Base-by-base conservation (phyloP, 1,140 invertebrate species). In the Eriocheir sinensis region DNA sequence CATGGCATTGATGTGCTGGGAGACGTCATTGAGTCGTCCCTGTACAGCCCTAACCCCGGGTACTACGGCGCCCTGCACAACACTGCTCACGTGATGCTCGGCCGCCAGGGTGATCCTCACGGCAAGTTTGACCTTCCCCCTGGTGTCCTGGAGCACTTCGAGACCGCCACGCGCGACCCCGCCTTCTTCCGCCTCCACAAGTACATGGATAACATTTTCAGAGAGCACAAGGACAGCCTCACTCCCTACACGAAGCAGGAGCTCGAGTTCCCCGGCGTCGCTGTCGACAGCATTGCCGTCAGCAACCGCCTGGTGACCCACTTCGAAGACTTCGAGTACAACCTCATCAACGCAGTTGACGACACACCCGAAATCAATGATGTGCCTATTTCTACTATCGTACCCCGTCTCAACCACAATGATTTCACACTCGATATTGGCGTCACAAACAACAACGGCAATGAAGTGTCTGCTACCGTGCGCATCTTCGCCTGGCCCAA, bases 261-360 rank as follows among this genome's bases (percentile, higher is more conserved):
- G 2, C n/a, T 94, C 9, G 93, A 94, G 21, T 94, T 89, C 93
- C n/a, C 32, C 9, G 88, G 88, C 6, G 86, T 89, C 12, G 17
- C 32, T 21, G 27, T 94, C 15, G 48, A 79, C 0, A 72, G 27
- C 79, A 27, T 94, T 30, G 32, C 53, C 21, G 44, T 94, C 44
- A 72, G 80, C 36, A 86, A 86, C 15, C 9, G 3, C 6, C 72
- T 94, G 3, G 72, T 38, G 21, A 94, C 93, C 3, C 89, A 41
- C 93, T 94, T 94, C 32, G 93, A 94, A 21, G 93, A 89, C 80
- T 93, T 89, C 34, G 85, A 93, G 44, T 93, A 89, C 27, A 89
- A 60, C 60, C 34, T 93, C 8, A 3, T 94, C n/a, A 94, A 94
- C 80, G 93, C 93, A 34, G 85, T 94, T 3, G 93, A 94, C 80